phyloP scores from a whole-genome alignment of 2,888 invertebrate species.

The Nasonia oneida region DNA sequence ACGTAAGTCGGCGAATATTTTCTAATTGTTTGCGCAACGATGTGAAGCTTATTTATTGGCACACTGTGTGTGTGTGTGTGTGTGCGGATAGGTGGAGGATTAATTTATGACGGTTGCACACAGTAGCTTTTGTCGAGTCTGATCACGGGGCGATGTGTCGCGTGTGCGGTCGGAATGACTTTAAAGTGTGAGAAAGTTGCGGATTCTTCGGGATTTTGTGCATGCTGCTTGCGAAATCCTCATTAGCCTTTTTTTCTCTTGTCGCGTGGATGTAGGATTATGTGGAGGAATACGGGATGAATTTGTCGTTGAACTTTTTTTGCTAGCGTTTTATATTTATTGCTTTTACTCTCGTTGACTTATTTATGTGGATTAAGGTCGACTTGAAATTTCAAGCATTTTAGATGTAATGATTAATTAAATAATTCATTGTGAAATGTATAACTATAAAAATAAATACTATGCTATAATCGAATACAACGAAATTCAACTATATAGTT shows the following conservation, averaged over 20 bases:
- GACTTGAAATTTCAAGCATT: no score
- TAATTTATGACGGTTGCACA: neutral
- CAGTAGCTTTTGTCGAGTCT: neutral
- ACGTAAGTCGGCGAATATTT: conserved; percentile 47
- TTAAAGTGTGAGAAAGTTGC: neutral
- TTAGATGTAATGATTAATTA: no score
- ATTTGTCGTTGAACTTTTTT: no score
- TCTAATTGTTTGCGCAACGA: conserved; percentile 46
- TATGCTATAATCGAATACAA: neutral
- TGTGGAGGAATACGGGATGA: no score
- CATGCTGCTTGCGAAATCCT: neutral
- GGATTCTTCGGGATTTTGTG: neutral
- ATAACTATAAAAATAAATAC: neutral
- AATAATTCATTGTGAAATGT: no score
- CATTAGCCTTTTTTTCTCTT: neutral
- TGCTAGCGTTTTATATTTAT: no score
- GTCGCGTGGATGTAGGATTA: no score
- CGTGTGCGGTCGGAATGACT: neutral
- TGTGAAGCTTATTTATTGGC: neutral
- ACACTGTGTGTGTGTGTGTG: neutral
- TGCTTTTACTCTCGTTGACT: no score
- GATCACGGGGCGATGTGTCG: neutral
- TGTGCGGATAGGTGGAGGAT: neutral
- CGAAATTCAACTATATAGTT: neutral
- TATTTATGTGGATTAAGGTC: no score